Base-by-base conservation (phyloP, 2,888 invertebrate genomes). In the Drosophila gaucha region DNA sequence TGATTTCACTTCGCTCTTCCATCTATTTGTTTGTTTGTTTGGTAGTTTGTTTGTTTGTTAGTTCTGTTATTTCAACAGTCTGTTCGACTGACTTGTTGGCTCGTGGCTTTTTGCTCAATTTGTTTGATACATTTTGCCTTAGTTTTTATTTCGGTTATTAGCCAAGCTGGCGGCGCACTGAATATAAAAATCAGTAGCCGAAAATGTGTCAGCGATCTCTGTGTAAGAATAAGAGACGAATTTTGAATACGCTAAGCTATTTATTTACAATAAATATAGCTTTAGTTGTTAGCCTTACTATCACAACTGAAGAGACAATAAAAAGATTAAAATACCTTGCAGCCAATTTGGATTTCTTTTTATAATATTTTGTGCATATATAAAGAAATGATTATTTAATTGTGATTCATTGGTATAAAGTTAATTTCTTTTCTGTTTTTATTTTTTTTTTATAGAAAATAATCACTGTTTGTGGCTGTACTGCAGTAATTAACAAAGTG, bases 141-240 rank as follows among this genome's bases (percentile, higher is more conserved):
- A 35, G 68, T 62, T 77, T 74, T 77, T 77, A 78, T 80, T 46
- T 80, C 56, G 57, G 64, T 78, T 77, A 78, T 80, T 78, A 77
- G 78, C 80, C 78, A 78, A 72, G 57, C 69, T 68, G 78, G 78
- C 80, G 78, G 66, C 79, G 54, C 24, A 60, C 56, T 46, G 66
- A 59, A 78, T 72, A 75, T 65, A 75, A 78, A 62, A 72, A 63
- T 50, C 52, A 46, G 20, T 20, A 44, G 28, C 22, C 10, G 10
- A 31, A 67, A 63, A 59, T 63, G 43, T 71, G 76, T 60, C 71
- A 74, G 39, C 36, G 36, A 74, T 54, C 58, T 55, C 8, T 14
- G 3, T 6, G 8, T n/a, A 20, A 10, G 1, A 16, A 6, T 20
- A 16, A 1, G 10, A 39, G 35, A 1, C 63, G 76, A 67, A 54